Conservation (phyloP, 2,797 vertebrate species). For the Liparis tanakae region DNA sequence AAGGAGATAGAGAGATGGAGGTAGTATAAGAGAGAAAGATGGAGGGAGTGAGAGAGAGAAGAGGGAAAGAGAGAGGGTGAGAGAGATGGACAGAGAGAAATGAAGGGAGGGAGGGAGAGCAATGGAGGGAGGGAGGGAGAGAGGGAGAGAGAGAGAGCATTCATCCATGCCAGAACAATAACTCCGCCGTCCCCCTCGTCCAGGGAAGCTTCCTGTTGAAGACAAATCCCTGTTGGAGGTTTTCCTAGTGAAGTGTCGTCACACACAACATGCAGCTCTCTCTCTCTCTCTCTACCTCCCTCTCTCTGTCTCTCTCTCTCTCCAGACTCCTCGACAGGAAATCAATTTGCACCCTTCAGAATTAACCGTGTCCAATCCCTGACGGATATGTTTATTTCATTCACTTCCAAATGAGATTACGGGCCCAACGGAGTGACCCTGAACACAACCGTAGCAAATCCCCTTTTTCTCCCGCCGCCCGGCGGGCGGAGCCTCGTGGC, state of each 20-base stretch:
- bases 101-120: too few relatives aligned
- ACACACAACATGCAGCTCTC: not conserved
- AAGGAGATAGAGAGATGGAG: too few relatives aligned
- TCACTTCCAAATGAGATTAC: constrained; percentile 79
- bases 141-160: not conserved
- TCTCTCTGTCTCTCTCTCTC: too few relatives aligned
- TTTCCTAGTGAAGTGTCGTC: constrained; percentile 56
- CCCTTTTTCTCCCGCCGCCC: constrained; percentile 55
- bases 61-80: too few relatives aligned
- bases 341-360: constrained; percentile 77
- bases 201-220: constrained; percentile 25
- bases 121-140: not conserved
- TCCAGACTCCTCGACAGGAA: constrained; percentile 51
- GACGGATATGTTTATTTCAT: constrained; percentile 81
- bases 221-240: constrained; percentile 38
- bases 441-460: constrained; percentile 76
- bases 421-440: constrained; percentile 75
- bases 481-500: constrained; percentile 36
- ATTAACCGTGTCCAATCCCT: constrained; percentile 78
- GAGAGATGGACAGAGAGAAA: too few relatives aligned
- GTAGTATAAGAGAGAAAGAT: too few relatives aligned
- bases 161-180: constrained; percentile 7
- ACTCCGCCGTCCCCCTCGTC: constrained; percentile 7
- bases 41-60: too few relatives aligned
- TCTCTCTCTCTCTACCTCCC: too few relatives aligned